Conservation (phyloP, 1,140 invertebrate species). For the Drosophila kikkawai region DNA sequence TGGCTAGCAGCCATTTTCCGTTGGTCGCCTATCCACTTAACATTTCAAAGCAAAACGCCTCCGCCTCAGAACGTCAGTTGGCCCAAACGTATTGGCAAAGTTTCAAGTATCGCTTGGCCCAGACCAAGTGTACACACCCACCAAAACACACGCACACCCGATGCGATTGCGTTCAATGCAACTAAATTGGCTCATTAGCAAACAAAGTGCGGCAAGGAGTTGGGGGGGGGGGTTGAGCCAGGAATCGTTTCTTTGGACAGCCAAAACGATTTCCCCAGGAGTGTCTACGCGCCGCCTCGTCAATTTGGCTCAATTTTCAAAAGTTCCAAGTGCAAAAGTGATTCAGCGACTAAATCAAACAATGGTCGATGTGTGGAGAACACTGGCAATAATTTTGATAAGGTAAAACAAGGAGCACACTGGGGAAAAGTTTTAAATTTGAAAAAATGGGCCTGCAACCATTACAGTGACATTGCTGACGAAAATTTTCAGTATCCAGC, state of each 20-base stretch:
- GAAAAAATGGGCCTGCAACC: neutral
- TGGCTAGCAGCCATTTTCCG: constrained; percentile 9
- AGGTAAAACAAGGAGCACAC: neutral
- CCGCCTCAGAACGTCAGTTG: constrained; percentile 28
- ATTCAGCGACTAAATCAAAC: constrained; percentile 54
- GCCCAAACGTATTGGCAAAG: constrained; percentile 49
- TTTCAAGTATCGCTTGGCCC: constrained; percentile 51
- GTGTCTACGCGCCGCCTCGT: constrained; percentile 16
- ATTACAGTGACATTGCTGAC: too few relatives aligned
- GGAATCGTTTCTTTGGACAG: constrained; percentile 37
- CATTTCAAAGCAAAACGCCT: constrained; percentile 56
- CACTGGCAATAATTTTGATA: constrained; percentile 14
- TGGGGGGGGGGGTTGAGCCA: neutral
- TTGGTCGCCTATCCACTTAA: constrained; percentile 33
- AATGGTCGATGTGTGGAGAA: constrained; percentile 19
- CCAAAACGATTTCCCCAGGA: constrained; percentile 28
- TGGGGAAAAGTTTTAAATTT: neutral
- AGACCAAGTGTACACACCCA: constrained; percentile 40
- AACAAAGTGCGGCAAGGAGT: constrained; percentile 53
- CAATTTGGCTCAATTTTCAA: constrained; percentile 34
- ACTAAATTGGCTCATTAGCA: constrained; percentile 82
- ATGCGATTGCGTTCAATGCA: constrained; percentile 72
- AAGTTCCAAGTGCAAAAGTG: constrained; percentile 50
- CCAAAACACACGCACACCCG: constrained; percentile 16
- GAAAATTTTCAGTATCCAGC: too few relatives aligned